These are phyloP conservation scores for Petrocephalus zakoni DNA, from an alignment of 2,113 vertebrate genomes.

Conservation along the genomic window DNA sequence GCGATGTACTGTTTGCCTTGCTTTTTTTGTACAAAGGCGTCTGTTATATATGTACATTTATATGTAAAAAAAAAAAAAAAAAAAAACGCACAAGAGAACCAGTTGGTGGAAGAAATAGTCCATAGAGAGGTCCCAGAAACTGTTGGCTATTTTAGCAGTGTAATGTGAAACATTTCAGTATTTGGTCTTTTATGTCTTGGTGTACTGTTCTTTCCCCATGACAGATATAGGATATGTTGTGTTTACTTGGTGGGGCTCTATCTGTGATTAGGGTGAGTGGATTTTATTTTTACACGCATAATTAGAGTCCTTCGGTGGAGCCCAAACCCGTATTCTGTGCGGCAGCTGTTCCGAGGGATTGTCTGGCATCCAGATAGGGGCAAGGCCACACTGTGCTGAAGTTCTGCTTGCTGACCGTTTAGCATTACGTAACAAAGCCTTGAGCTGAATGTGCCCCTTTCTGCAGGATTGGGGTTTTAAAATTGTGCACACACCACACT, in stretches of 20 bases:
- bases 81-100: not conserved
- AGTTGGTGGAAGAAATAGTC: not conserved
- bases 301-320: not conserved
- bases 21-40: not conserved
- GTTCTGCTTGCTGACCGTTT: not conserved
- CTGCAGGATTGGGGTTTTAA: not conserved
- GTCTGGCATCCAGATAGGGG: not conserved
- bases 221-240: not conserved
- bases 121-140: not conserved
- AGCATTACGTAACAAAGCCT: not conserved
- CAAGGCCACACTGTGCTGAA: not conserved
- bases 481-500: not conserved
- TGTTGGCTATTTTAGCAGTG: not conserved
- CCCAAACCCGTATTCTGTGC: not conserved
- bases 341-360: not conserved
- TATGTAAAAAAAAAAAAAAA: not conserved
- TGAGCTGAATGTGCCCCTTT: not conserved
- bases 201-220: not conserved
- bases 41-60: not conserved
- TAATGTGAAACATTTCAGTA: not conserved
- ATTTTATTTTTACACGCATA: not conserved
- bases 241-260: not conserved
- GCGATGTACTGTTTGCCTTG: not conserved
- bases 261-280: conserved; percentile 7
- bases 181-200: not conserved